phyloP scores from a whole-genome alignment of 2,888 invertebrate genomes.

The Chesias legatella region DNA sequence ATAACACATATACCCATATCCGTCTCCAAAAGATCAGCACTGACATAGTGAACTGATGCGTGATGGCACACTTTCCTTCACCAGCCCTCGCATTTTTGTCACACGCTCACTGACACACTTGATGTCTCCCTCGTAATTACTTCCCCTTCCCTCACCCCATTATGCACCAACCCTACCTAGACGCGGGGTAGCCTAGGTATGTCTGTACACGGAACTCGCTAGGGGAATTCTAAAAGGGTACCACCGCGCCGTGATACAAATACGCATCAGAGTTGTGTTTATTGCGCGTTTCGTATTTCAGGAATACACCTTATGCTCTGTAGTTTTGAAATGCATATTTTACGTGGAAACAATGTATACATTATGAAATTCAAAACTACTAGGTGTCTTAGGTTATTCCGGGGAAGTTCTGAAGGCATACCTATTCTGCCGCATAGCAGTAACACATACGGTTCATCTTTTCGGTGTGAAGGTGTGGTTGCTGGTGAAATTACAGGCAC shows the following conservation, averaged over 20 bases:
- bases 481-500: too few species aligned
- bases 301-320: conserved; percentile 46
- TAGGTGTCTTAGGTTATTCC: too few species aligned
- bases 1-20: conserved; percentile 33
- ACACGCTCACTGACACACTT: conserved; percentile 78
- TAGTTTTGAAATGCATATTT: conserved; percentile 51
- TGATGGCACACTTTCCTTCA: conserved; percentile 73
- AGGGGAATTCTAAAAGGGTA: conserved; percentile 74
- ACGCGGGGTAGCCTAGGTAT: conserved; percentile 50
- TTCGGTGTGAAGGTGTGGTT: too few species aligned
- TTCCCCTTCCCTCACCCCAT: conserved; percentile 54
- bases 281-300: conserved; percentile 34
- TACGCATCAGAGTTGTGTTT: conserved; percentile 46
- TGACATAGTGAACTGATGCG: conserved; percentile 78
- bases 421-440: too few species aligned
- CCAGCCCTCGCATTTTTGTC: conserved; percentile 73
- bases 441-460: too few species aligned
- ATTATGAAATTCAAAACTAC: conserved; percentile 29
- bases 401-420: too few species aligned
- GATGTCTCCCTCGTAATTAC: conserved; percentile 75
- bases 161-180: conserved; percentile 59
- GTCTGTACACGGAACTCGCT: conserved; percentile 63
- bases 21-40: conserved; percentile 67
- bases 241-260: conserved; percentile 60
- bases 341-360: conserved; percentile 28